Evolutionary conservation across 2,797 vertebrate species (phyloP), one percentile per base, ranked within the genome.

Genomic region (Iguana delicatissima): DNA sequence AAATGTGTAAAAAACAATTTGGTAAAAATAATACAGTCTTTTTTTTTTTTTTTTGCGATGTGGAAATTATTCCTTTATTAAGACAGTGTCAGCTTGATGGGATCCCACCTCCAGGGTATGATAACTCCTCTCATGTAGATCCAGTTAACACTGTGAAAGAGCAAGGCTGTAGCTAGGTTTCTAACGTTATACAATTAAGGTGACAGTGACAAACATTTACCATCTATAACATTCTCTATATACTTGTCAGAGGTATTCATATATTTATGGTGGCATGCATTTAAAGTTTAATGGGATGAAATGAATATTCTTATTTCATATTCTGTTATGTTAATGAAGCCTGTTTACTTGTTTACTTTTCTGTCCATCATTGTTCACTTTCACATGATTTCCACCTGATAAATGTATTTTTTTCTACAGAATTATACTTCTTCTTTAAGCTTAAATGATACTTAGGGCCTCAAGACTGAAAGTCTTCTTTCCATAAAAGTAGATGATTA

Each of bases 41-140:
- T 77, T 95, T 94, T 46, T 95, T 93, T 46, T 46, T 46, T 89
- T 89, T 77, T 88, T 88, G 42, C 38, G 90, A 52, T 91, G 89
- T 84, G 35, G 24, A 6, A 55, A 86, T 89, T 87, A 85, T 24
- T 35, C 76, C 92, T 77, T 92, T 87, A 46, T 88, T 64, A 64
- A 80, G 73, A 88, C 89, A 0, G 0, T 84, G 1, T 80, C 92
- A 94, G 3, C 81, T 86, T 86, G 77, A 93, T 86, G 64, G 74
- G 14, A 59, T 73, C 91, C 88, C 89, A 90, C 88, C 84, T 95
- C n/a, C 73, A 59, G 82, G 87, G 86, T 74, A 12, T 9, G 87
- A 6, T 88, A 35, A 1, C 91, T 69, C 90, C 9, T 86, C 32
- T 93, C 86, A 88, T 92, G 35, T n/a, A 90, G 92, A 93, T 87